Conservation (phyloP, 1,140 invertebrate species). For the Penaeus japonicus region DNA sequence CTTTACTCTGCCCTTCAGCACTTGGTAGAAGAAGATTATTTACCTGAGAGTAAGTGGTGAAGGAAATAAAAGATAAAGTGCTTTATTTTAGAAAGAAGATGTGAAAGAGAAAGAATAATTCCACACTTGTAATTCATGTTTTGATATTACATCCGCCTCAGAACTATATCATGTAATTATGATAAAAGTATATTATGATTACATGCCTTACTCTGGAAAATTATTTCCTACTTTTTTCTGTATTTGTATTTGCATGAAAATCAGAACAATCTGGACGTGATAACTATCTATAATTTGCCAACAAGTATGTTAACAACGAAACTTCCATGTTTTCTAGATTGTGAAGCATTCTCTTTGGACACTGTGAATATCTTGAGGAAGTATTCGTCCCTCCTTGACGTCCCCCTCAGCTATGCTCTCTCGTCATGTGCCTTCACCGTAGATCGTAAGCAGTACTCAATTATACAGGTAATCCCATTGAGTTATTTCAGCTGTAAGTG, state of each 20-base stretch:
- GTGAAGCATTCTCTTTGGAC: constrained; percentile 81
- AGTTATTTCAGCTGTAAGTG: too few relatives aligned
- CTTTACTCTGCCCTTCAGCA: constrained; percentile 75
- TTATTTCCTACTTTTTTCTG: too few relatives aligned
- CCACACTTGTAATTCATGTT: too few relatives aligned
- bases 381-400: constrained; percentile 83
- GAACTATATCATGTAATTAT: too few relatives aligned
- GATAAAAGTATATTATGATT: too few relatives aligned
- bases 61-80: constrained; percentile 25
- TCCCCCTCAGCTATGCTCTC: constrained; percentile 69
- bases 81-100: constrained; percentile 35
- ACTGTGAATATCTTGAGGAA: constrained; percentile 86
- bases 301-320: too few relatives aligned
- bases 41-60: constrained; percentile 72
- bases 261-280: too few relatives aligned
- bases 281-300: too few relatives aligned
- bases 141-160: too few relatives aligned
- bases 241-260: too few relatives aligned
- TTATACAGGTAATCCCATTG: constrained; percentile 24
- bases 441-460: constrained; percentile 45
- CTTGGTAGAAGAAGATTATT: constrained; percentile 76
- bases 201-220: too few relatives aligned
- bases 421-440: constrained; percentile 57
- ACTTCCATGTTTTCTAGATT: constrained; percentile 68
- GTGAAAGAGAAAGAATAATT: too few relatives aligned